Percentiles rank a stretch among this genome's conserved stretches.
Conservation (phyloP, 2,888 invertebrate genomes). For the Panorpa germanica region DNA sequence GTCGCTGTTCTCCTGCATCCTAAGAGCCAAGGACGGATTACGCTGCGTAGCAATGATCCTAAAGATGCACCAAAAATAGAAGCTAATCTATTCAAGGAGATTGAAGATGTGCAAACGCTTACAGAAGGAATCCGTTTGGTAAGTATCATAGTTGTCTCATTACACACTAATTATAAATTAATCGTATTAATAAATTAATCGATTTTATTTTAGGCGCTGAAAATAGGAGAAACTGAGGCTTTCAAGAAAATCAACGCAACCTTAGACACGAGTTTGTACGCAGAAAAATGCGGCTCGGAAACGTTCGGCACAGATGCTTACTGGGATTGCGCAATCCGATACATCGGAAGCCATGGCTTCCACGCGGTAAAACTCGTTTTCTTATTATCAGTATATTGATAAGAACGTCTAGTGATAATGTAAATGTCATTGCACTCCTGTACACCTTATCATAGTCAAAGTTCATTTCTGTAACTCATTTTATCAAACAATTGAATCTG, state of each 20-base stretch:
- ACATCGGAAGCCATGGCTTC: no score
- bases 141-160: no score
- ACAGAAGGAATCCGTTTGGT: conserved; percentile 38
- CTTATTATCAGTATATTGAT: no score
- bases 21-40: conserved; percentile 44
- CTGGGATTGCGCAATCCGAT: conserved; percentile 46
- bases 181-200: no score
- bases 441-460: no score
- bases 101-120: conserved; percentile 39
- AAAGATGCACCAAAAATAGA: conserved; percentile 42
- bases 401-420: no score
- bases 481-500: no score
- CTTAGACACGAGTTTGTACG: conserved; percentile 36
- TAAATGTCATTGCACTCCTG: no score
- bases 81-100: conserved; percentile 46
- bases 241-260: conserved; percentile 31
- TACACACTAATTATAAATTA: no score
- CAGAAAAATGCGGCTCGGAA: conserved; percentile 31
- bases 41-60: conserved; percentile 41
- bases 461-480: no score
- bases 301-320: conserved; percentile 35
- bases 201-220: no score
- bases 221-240: conserved; percentile 26
- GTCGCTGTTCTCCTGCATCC: conserved; percentile 46
- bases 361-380: no score